A percentile compares a stretch with the other conserved stretches of the same genome.
Conservation (phyloP, 1,140 invertebrate genomes). For the Drosophila bocki region DNA sequence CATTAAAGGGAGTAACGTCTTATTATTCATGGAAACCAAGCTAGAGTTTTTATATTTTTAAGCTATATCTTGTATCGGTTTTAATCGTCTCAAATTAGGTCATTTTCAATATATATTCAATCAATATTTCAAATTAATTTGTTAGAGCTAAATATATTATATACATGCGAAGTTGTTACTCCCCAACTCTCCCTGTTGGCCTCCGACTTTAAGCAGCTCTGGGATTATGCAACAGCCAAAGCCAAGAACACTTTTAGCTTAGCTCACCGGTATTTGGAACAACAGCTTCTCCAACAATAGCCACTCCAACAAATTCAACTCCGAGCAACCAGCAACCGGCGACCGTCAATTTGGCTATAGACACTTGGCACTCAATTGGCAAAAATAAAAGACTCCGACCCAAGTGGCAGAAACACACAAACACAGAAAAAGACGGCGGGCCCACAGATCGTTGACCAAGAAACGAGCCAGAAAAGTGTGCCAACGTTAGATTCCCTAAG, state of each 20-base stretch:
- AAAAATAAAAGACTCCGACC: conserved; percentile 22
- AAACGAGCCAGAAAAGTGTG: conserved; percentile 59
- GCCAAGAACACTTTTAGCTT: conserved; percentile 38
- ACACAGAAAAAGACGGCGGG: conserved; percentile 16
- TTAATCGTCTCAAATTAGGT: not conserved
- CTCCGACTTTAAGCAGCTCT: not conserved
- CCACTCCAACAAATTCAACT: conserved; percentile 8
- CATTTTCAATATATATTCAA: not conserved
- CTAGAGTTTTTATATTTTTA: not conserved
- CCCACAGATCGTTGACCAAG: conserved; percentile 57
- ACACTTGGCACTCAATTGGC: conserved; percentile 36
- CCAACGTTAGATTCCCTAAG: conserved; percentile 64
- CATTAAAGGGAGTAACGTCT: not conserved
- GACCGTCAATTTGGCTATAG: conserved; percentile 24
- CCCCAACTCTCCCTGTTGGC: not conserved
- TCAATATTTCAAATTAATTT: not conserved
- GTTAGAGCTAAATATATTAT: not conserved
- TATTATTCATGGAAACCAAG: not conserved
- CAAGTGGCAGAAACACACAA: conserved; percentile 35
- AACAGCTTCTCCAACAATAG: conserved; percentile 21
- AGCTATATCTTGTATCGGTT: not conserved
- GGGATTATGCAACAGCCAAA: conserved; percentile 45
- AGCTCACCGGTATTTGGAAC: conserved; percentile 58
- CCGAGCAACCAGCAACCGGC: not conserved
- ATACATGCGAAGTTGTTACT: not conserved